Evolutionary conservation across 1,140 invertebrate genomes (phyloP), one percentile per base, ranked within the genome.

Genomic region (Lanistes nyassanus): DNA sequence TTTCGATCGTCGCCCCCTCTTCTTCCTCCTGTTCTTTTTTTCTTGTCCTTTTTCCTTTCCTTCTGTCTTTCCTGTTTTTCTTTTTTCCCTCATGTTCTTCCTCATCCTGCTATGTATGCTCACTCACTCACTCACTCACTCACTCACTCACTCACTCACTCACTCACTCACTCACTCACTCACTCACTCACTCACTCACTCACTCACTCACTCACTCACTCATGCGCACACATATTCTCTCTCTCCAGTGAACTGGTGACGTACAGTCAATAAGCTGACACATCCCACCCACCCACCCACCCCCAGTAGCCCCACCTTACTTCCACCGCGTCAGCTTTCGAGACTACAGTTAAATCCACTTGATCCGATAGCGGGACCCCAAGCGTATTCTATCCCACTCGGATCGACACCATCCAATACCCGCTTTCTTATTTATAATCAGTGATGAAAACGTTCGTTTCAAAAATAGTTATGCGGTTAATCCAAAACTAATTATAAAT

Each of bases 21-120:
- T 29, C 60, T 64, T 7, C 29, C n/a, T 29, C 26, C 37, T 21
- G 11, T 31, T 64, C 60, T 60, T 31, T 23, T 31, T 60, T 31
- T 23, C 7, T 6, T n/a, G 7, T n/a, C 31, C n/a, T 64, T 36
- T 64, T 31, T 64, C 1, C 60, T 31, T 4, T 4, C 60, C 37
- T 7, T 31, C 26, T 31, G 11, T 64, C 26, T 91, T 75, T 93
- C 92, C 92, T 90, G 29, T 31, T 75, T 29, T 75, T 51, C 69
- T 36, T 69, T 29, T 68, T 53, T 69, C 51, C 53, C 34, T 62
- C 58, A 11, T 53, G 19, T 47, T 69, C 39, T 39, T 34, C 69
- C 39, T 19, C 36, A 36, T 34, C 31, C 29, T 62, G 29, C 2
- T 39, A 26, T 39, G 4, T n/a, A 72, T 39, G 42, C 37, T 53